Evolutionary conservation across 2,113 vertebrate genomes (phyloP), one percentile per base, ranked within the genome.

Genomic region (Sclerurus mexicanus): DNA sequence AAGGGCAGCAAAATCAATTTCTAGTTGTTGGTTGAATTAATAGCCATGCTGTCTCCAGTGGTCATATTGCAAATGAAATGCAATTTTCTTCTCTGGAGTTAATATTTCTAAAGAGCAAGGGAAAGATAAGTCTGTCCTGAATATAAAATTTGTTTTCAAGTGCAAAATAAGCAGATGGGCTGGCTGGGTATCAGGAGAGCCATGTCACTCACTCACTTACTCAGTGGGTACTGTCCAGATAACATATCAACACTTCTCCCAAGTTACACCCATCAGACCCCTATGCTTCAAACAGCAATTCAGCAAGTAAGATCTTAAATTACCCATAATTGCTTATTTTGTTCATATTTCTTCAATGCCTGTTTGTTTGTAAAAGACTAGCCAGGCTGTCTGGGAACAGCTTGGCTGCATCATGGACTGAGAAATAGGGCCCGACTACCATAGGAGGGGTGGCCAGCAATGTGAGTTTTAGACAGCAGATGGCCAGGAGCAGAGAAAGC

Each of bases 321-420:
- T 87, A 96, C 17, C 40, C 88, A 85, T 23, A 96, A 86, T 25
- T 84, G 73, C 79, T 86, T 88, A 77, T 87, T 96, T 93, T 95
- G 60, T 89, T 84, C 56, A 0, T 40, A 74, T 89, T 87, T 96
- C 89, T 95, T 95, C 49, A 13, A 56, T 84, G 56, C 72, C 59
- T 90, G 79, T 94, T 93, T 95, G 77, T 90, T 95, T 95, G 91
- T 86, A 88, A 90, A 90, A 92, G 93, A 81, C 86, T 39, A 81
- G 86, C 93, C 86, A 95, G 86, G 95, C 68, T 96, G 95, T 74
- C 93, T 95, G 79, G 80, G 93, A 97, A 96, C 95, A 97, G 92
- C 85, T 88, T 96, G 95, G 90, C 92, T 96, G 80, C 73, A 96
- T 97, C 95, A 92, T 6, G 76, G 86, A 30, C 93, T 84, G 90